phyloP scores from a whole-genome alignment of 2,797 vertebrate species.

The Artibeus jamaicensis region DNA sequence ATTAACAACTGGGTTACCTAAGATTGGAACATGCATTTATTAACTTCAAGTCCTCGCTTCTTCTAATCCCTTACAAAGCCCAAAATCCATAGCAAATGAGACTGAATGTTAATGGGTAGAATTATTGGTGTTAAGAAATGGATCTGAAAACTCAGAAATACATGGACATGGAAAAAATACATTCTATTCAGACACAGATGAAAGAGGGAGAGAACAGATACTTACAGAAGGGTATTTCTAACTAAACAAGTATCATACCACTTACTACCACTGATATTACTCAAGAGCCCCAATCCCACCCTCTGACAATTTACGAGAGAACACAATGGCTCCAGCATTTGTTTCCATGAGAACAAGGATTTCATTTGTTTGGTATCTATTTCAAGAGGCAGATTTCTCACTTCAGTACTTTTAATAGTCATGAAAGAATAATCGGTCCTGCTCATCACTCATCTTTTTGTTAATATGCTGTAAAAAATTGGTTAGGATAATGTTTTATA shows the following conservation, averaged over 20 bases:
- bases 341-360: conserved; percentile 76
- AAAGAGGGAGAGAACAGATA: not conserved
- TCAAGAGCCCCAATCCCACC: not conserved
- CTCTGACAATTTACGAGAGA: not conserved
- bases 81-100: not conserved
- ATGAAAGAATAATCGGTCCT: conserved; percentile 66
- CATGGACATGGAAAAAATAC: not conserved
- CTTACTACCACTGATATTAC: not conserved
- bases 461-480: not conserved
- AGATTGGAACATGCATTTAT: not conserved
- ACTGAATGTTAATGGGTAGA: not conserved
- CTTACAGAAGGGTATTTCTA: not conserved
- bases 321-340: conserved; percentile 34
- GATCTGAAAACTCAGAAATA: not conserved
- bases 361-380: conserved; percentile 70
- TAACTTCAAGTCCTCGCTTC: not conserved
- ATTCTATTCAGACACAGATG: not conserved
- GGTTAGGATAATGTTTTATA: conserved; percentile 33
- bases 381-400: conserved; percentile 56
- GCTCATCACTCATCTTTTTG: conserved; percentile 37
- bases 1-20: not conserved
- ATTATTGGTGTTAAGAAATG: not conserved
- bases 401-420: conserved; percentile 61
- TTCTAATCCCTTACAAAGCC: not conserved
- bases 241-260: not conserved